Evolutionary conservation across 2,113 vertebrate genomes (phyloP).

Genomic region (Corythornis vintsioides): DNA sequence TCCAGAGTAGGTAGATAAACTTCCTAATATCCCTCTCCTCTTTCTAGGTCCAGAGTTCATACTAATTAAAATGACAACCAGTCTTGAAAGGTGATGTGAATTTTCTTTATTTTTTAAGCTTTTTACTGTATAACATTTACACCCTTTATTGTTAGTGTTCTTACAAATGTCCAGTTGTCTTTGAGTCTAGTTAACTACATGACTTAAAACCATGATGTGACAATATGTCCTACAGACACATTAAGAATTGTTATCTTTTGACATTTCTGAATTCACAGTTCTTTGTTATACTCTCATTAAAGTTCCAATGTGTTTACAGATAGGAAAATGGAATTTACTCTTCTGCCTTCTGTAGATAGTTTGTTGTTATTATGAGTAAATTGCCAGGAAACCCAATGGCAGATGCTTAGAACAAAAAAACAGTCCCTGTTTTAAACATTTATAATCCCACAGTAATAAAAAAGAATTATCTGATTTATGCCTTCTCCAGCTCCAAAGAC

Average conservation of each 20-base stretch:
- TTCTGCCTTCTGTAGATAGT: neutral
- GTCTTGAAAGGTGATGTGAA: neutral
- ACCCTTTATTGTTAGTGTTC: neutral
- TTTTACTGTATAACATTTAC: neutral
- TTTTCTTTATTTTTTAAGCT: neutral
- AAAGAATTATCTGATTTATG: neutral
- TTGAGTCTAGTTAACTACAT: neutral
- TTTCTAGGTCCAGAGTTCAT: neutral
- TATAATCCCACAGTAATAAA: neutral
- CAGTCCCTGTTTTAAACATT: neutral
- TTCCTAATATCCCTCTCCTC: neutral
- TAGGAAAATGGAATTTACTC: neutral
- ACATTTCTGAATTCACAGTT: neutral
- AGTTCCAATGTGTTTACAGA: neutral
- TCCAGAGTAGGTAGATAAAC: rapidly evolving
- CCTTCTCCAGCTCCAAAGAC: neutral
- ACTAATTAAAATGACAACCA: neutral
- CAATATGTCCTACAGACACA: neutral
- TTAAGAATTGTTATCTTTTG: neutral
- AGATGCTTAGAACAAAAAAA: neutral
- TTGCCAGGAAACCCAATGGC: neutral
- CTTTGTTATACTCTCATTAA: neutral
- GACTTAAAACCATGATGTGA: neutral
- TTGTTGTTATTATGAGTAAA: neutral
- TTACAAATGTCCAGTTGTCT: neutral